Conservation (phyloP, 1,140 invertebrate genomes). For the Heliothis virescens region DNA sequence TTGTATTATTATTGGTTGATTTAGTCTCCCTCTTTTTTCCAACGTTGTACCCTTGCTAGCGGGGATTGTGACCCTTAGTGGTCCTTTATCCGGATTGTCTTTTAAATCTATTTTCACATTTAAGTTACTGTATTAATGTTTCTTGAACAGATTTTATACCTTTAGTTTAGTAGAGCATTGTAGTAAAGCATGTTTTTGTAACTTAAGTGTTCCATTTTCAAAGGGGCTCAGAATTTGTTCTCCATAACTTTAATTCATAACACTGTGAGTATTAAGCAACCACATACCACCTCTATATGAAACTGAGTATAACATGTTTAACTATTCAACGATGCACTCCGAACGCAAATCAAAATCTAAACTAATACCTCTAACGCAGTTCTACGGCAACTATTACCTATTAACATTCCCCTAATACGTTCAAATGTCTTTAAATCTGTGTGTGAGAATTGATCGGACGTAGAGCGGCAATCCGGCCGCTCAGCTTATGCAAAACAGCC, state of each 20-base stretch:
- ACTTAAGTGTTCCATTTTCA: too few relatives aligned
- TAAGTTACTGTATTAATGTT: not conserved
- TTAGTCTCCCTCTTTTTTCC: constrained; percentile 6
- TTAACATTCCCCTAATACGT: constrained; percentile 66
- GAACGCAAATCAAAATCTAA: constrained; percentile 36
- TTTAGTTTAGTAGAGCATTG: too few relatives aligned
- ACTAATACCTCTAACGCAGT: not conserved
- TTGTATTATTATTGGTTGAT: not conserved
- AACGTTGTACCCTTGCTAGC: not conserved
- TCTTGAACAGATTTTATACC: too few relatives aligned
- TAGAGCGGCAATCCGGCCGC: constrained; percentile 58
- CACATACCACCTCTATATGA: not conserved
- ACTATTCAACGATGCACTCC: constrained; percentile 23
- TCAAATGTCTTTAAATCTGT: constrained; percentile 73
- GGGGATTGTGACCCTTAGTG: constrained; percentile 2
- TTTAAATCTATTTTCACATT: constrained; percentile 8
- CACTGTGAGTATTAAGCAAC: not conserved
- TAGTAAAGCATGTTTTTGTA: not conserved
- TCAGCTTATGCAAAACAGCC: constrained; percentile 56
- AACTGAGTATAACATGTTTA: not conserved
- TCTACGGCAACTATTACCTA: constrained; percentile 39
- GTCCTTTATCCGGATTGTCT: constrained; percentile 18
- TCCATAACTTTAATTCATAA: too few relatives aligned
- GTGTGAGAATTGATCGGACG: constrained; percentile 73
- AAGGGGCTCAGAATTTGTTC: too few relatives aligned